Base-by-base conservation (phyloP, 2,888 invertebrate species). In the Opisthograptis luteolata region DNA sequence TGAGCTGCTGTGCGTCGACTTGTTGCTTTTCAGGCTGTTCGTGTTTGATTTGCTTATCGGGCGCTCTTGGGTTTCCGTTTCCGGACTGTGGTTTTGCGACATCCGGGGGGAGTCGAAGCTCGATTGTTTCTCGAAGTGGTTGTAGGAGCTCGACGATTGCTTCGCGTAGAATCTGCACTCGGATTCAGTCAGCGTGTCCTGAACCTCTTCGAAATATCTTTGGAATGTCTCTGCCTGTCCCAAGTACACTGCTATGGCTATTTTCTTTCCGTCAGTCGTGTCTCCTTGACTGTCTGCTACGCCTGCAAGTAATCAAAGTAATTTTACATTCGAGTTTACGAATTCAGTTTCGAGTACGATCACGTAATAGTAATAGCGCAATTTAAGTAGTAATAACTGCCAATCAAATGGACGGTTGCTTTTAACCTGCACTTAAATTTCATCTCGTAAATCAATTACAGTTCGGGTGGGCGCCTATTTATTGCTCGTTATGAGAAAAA, bases 231-330 rank as follows among this genome's bases (percentile, higher is more conserved):
- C 95, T 10, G 95, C 95, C 69, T 95, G 95, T 8, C 97, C 97
- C 53, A 97, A 90, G 73, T 96, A 96, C 32, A 98, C 97, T 2
- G 96, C 95, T 54, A 98, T 96, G 27, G 96, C 94, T 59, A 98
- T 96, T 72, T 96, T 93, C 84, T 97, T 97, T 41, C 98, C 96
- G 65, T 97, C 96, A 0, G 94, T 94, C 42, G 95, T 94, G 66
- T 94, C 93, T 13, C 92, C 92, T 68, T 92, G 87, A 62, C 93
- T 93, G 62, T 93, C 93, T 0, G 91, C 92, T 17, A 92, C 89
- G 58, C 90, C 91, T 91, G 67, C 55, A 58, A 66, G 52, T 6
- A 24, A 45, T 13, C 8, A 35, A 46, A 44, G 41, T 46, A 42
- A 51, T 46, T 47, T 39, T 5, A 9, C 9, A 9, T 34, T 2